These are phyloP conservation scores for Arctocebus calabarensis DNA, from an alignment of 2,797 vertebrate species.

Conservation along the genomic window DNA sequence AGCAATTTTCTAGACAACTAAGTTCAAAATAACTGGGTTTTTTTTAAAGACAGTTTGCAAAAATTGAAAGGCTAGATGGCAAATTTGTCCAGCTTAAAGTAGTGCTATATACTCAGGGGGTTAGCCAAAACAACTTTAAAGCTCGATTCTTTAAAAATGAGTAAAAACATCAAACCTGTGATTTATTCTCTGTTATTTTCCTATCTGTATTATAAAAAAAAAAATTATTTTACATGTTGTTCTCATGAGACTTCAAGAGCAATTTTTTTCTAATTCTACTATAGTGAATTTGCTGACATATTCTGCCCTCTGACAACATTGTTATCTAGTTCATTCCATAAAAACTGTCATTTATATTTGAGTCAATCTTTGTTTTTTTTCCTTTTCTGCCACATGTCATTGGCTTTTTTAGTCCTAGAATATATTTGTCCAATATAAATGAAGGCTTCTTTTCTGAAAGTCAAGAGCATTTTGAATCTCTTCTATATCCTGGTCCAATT, in stretches of 20 bases:
- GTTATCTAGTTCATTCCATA: not conserved
- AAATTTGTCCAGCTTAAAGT: constrained; percentile 20
- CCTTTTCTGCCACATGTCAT: not conserved
- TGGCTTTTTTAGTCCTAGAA: not conserved
- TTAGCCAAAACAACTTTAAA: constrained; percentile 16
- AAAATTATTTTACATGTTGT: not conserved
- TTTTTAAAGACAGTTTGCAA: not conserved
- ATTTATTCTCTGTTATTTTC: constrained; percentile 1
- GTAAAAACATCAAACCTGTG: constrained; percentile 2
- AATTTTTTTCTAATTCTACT: constrained; percentile 5
- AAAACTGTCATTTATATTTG: not conserved
- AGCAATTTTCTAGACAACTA: constrained; percentile 5
- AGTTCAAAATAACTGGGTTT: not conserved
- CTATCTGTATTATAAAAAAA: not conserved
- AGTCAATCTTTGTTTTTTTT: not conserved
- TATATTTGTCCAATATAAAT: constrained; percentile 21
- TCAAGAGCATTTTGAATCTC: not conserved
- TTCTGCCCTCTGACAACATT: not conserved
- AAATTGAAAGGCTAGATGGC: not conserved
- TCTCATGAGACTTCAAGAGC: constrained; percentile 25
- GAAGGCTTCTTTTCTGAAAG: constrained; percentile 32
- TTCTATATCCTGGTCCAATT: not conserved
- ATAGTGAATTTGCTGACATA: not conserved
- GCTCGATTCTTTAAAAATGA: not conserved
- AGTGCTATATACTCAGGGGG: not conserved